Evolutionary conservation across 2,888 invertebrate genomes (phyloP).

Genomic region (Pogonocherus hispidulus): DNA sequence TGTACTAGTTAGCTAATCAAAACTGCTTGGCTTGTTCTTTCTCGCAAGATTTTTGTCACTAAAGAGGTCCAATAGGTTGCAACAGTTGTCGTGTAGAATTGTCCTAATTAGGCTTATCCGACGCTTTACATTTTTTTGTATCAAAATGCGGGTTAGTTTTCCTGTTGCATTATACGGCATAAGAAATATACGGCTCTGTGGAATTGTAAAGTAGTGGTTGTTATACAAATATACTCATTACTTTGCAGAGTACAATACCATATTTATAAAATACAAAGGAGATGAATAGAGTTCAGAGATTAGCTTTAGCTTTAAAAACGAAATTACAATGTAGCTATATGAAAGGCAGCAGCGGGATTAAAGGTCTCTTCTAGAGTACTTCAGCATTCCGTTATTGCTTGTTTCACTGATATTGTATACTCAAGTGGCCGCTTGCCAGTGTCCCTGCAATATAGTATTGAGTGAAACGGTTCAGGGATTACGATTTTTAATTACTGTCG

Average conservation of each 20-base stretch:
- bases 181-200: too few relatives aligned
- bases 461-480: conserved; percentile 8
- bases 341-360: background rate
- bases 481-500: conserved; percentile 10
- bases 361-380: background rate
- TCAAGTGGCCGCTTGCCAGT: conserved; percentile 8
- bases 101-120: too few relatives aligned
- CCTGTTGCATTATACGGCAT: too few relatives aligned
- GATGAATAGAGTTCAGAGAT: background rate
- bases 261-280: background rate
- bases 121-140: too few relatives aligned
- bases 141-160: too few relatives aligned
- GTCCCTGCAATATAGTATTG: conserved; percentile 7
- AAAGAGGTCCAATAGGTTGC: too few relatives aligned
- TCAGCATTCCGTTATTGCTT: conserved; percentile 18
- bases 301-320: background rate
- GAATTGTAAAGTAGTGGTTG: too few relatives aligned
- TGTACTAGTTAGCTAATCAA: too few relatives aligned
- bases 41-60: too few relatives aligned
- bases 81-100: too few relatives aligned
- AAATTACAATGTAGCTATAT: background rate
- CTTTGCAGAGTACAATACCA: background rate
- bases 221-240: too few relatives aligned
- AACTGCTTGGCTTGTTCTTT: too few relatives aligned
- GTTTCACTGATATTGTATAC: conserved; percentile 22